Evolutionary conservation across 2,797 vertebrate genomes (phyloP).

Genomic region (Typhlichthys subterraneus): DNA sequence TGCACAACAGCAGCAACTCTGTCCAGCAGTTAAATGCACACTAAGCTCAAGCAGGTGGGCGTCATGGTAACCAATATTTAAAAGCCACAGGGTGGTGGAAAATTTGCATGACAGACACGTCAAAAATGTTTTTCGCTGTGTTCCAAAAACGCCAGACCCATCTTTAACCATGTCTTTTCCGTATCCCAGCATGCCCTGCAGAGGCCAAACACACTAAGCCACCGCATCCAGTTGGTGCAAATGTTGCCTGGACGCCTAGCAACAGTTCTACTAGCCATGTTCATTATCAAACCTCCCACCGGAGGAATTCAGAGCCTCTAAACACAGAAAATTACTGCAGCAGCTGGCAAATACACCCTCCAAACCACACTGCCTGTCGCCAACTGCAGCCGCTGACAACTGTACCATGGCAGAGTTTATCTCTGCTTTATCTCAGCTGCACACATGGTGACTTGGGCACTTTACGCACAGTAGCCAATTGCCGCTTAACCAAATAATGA

Average conservation of each 20-base stretch:
- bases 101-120: neutral
- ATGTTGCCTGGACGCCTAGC: slow-evolving; percentile 48
- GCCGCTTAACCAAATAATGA: slow-evolving; percentile 29
- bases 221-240: slow-evolving; percentile 28
- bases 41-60: neutral
- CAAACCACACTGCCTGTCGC: slow-evolving; percentile 53
- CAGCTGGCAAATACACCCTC: slow-evolving; percentile 64
- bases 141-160: no score
- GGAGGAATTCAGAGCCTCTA: slow-evolving; percentile 65
- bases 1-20: slow-evolving; percentile 1
- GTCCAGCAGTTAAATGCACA: neutral
- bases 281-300: slow-evolving; percentile 63
- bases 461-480: slow-evolving; percentile 35
- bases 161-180: slow-evolving; percentile 6
- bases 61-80: neutral
- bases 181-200: slow-evolving; percentile 11
- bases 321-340: slow-evolving; percentile 74
- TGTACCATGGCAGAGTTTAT: slow-evolving; percentile 49
- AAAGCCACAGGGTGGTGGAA: slow-evolving; percentile 14
- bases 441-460: slow-evolving; percentile 31
- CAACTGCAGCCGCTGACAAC: slow-evolving; percentile 69
- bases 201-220: slow-evolving; percentile 19
- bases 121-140: neutral
- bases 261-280: slow-evolving; percentile 46
- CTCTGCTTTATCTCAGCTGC: slow-evolving; percentile 54